Percentiles rank a stretch among this genome's conserved stretches.
Conservation (phyloP, 2,113 vertebrate genomes). For the Xyliphius kryptos region DNA sequence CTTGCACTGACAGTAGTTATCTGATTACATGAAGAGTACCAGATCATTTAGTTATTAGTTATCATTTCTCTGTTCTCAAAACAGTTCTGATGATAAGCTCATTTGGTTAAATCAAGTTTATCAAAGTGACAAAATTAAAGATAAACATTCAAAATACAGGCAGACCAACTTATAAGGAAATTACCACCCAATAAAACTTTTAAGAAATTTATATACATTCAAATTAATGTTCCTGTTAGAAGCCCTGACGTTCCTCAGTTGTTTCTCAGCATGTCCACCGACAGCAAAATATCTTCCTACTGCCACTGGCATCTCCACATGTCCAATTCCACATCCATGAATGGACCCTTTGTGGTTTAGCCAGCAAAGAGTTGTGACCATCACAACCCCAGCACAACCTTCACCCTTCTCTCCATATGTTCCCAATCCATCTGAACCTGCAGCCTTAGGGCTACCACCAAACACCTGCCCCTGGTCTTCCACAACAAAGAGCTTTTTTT, state of each 20-base stretch:
- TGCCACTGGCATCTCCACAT: conserved; percentile 44
- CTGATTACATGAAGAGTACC: no score
- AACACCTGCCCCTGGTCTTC: conserved; percentile 38
- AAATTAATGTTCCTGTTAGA: conserved; percentile 20
- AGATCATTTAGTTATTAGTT: no score
- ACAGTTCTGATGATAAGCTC: no score
- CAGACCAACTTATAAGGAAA: no score
- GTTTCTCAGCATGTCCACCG: conserved; percentile 8
- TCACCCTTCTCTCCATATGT: conserved; percentile 45
- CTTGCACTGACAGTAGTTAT: no score
- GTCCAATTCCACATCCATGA: conserved; percentile 34
- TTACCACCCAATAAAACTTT: not conserved
- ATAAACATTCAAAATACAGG: no score
- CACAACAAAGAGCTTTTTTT: conserved; percentile 36
- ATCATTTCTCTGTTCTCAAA: no score
- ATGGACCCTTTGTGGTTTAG: conserved; percentile 39
- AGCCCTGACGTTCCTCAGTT: conserved; percentile 12
- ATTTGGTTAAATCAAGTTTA: no score
- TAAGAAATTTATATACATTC: not conserved
- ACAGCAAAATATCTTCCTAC: conserved; percentile 27
- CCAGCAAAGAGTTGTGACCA: conserved; percentile 28
- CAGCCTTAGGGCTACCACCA: conserved; percentile 29
- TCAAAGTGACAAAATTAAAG: no score
- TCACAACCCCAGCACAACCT: conserved; percentile 35
- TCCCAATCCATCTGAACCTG: conserved; percentile 44